Percentiles rank a stretch among this genome's conserved stretches.
Evolutionary conservation across 2,888 invertebrate genomes (phyloP).

Genomic region (Sminthurinus aureus): DNA sequence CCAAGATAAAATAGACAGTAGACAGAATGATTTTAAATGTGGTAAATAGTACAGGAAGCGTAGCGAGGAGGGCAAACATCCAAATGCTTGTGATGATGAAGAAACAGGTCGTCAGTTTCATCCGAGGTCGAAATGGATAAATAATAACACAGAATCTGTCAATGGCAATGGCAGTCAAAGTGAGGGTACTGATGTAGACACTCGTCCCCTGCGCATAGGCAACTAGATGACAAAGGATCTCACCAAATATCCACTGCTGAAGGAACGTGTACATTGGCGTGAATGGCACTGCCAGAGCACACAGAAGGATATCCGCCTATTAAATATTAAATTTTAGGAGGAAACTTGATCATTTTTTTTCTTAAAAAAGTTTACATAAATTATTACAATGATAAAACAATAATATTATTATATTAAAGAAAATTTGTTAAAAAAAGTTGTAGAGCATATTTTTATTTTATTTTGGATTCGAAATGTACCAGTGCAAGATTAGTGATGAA

Average conservation of each 20-base stretch:
- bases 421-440: no score
- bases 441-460: no score
- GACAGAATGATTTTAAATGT: no score
- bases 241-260: constrained; percentile 91
- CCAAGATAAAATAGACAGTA: constrained; percentile 65
- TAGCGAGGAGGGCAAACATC: constrained; percentile 85
- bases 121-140: constrained; percentile 90
- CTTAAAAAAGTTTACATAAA: background rate
- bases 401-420: no score
- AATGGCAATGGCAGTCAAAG: constrained; percentile 95
- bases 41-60: constrained; percentile 74
- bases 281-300: constrained; percentile 92
- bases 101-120: constrained; percentile 87
- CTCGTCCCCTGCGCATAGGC: constrained; percentile 80
- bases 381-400: no score
- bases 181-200: constrained; percentile 96
- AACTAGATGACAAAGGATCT: constrained; percentile 87
- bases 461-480: no score
- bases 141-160: constrained; percentile 98
- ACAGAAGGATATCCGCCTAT: constrained; percentile 91
- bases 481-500: constrained; percentile 94
- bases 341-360: background rate
- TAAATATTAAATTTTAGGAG: background rate
- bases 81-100: constrained; percentile 88
- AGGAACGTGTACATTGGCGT: constrained; percentile 94